A percentile compares a stretch with the other conserved stretches of the same genome.
Conservation (phyloP, 2,113 vertebrate genomes). For the Thunnus maccoyii region DNA sequence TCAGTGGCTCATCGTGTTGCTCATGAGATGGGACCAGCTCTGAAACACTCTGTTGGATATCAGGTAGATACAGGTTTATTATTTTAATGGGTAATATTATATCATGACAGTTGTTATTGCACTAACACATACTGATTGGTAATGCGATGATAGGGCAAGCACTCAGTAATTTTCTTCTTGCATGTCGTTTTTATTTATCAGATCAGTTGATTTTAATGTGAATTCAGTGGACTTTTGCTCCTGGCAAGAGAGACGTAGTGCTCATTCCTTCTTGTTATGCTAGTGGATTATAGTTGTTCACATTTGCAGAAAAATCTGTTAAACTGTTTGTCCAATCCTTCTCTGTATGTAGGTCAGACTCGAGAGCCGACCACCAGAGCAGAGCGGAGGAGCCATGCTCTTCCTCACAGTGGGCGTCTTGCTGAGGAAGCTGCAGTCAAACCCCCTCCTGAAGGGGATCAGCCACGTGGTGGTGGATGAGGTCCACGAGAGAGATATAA, state of each 20-base stretch:
- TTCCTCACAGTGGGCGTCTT: constrained; percentile 98
- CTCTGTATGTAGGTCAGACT: constrained; percentile 86
- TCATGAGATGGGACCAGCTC: constrained; percentile 91
- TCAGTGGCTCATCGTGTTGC: constrained; percentile 94
- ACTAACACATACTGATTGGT: background rate
- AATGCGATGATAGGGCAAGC: too few relatives aligned
- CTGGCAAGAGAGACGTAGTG: too few relatives aligned
- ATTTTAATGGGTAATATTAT: background rate
- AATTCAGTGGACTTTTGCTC: too few relatives aligned
- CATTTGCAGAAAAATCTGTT: background rate
- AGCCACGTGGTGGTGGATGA: constrained; percentile 97
- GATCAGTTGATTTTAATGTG: too few relatives aligned
- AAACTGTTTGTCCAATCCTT: background rate
- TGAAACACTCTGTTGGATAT: constrained; percentile 91
- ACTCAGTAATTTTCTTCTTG: too few relatives aligned
- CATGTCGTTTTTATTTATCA: too few relatives aligned
- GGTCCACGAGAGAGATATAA: constrained; percentile 96
- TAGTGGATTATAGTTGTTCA: background rate
- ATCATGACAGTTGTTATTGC: too few relatives aligned
- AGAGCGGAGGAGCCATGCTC: constrained; percentile 91
- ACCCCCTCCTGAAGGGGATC: constrained; percentile 90
- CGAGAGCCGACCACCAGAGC: constrained; percentile 90
- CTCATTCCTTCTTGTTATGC: background rate
- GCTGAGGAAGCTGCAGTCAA: constrained; percentile 93
- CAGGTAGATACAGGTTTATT: constrained; percentile 79